phyloP scores from a whole-genome alignment of 2,113 vertebrate genomes.

The Notothenia rossii region DNA sequence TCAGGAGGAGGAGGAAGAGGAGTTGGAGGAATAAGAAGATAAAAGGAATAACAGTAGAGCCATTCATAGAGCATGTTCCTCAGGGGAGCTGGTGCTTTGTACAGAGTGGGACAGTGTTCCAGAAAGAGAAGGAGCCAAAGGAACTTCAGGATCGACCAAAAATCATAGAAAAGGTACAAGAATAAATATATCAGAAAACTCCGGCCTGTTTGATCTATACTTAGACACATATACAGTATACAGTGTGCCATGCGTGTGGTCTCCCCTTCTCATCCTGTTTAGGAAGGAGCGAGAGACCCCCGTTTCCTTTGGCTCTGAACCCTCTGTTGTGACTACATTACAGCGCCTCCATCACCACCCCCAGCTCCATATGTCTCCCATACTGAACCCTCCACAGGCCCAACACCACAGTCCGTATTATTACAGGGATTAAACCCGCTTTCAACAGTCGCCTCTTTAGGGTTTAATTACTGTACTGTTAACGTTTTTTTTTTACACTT shows the following conservation, averaged over 20 bases:
- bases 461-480: conserved; percentile 6
- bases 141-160: conserved; percentile 8
- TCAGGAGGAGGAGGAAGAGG: conserved; percentile 49
- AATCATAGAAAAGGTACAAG: conserved; percentile 33
- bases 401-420: conserved; percentile 4
- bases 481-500: background rate
- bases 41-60: conserved; percentile 67
- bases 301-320: conserved; percentile 92
- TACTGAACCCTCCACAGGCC: conserved; percentile 15
- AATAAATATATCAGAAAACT: conserved; percentile 36
- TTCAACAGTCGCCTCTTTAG: background rate
- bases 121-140: background rate
- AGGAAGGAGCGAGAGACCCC: conserved; percentile 86
- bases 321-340: conserved; percentile 93
- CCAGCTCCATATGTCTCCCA: conserved; percentile 58
- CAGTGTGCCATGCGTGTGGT: conserved; percentile 72
- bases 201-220: conserved; percentile 45
- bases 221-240: conserved; percentile 50
- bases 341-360: conserved; percentile 55
- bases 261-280: conserved; percentile 86
- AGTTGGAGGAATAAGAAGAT: conserved; percentile 61
- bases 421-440: background rate
- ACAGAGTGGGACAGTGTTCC: conserved; percentile 24
- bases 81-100: conserved; percentile 34
- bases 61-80: conserved; percentile 69